A percentile compares a stretch with the other conserved stretches of the same genome.
These are phyloP conservation scores for Eudasyphora cyanicolor DNA, from an alignment of 2,888 invertebrate species.

Conservation along the genomic window DNA sequence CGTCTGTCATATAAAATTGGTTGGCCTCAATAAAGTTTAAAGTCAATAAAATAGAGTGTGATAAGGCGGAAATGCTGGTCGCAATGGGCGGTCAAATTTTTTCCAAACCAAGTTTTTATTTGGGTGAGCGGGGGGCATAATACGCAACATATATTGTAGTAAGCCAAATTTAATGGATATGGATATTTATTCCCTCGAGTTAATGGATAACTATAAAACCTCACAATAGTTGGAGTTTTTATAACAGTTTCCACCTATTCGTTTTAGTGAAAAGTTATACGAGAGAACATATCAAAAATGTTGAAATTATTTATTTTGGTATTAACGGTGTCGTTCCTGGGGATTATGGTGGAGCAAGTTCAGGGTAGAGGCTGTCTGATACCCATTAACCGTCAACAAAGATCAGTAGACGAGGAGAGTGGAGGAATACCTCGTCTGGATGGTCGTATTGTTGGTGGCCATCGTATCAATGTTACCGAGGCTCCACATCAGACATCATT, in stretches of 20 bases:
- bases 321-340: not conserved
- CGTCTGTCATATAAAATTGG: not conserved
- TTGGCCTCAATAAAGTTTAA: constrained; percentile 56
- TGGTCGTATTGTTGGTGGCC: constrained; percentile 79
- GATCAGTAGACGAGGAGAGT: not conserved
- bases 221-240: constrained; percentile 6
- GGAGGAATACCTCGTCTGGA: constrained; percentile 74
- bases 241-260: constrained; percentile 40
- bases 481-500: constrained; percentile 79
- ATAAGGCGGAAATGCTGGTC: constrained; percentile 42
- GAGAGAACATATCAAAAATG: constrained; percentile 34
- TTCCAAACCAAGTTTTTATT: not conserved
- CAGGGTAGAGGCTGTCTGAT: constrained; percentile 47
- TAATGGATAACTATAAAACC: constrained; percentile 45
- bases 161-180: not conserved
- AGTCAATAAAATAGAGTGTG: constrained; percentile 56
- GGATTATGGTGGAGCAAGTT: not conserved
- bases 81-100: constrained; percentile 60
- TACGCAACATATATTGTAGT: constrained; percentile 20
- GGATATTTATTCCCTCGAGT: not conserved
- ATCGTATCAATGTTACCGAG: constrained; percentile 77
- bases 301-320: not conserved
- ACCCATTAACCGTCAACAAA: constrained; percentile 28
- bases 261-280: not conserved
- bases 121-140: not conserved